Evolutionary conservation across 2,797 vertebrate genomes (phyloP), one percentile per base, ranked within the genome.

Genomic region (Notamacropus eugenii): DNA sequence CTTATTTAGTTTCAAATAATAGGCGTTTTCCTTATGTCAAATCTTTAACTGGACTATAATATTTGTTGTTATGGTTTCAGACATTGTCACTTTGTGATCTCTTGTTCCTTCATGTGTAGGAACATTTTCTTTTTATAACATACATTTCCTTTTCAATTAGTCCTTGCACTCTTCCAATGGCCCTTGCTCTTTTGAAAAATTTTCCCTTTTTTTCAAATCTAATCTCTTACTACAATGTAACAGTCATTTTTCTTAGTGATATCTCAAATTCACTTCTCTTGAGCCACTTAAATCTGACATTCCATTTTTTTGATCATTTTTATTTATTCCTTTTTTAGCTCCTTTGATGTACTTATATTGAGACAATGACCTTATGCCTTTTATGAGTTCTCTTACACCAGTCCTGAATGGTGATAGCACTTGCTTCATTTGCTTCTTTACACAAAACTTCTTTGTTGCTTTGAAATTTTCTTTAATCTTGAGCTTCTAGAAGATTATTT

Each of bases 321-420:
- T 31, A 59, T 95, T 95, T 94, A n/a, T 91, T 19, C 11, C 58
- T 59, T 59, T 59, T 59, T 13, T 5, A 13, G 1, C 19, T 13
- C 56, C 94, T 96, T 54, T 67, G 87, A 87, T 90, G 46, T 96
- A 95, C 95, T 59, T 59, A 59, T 31, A 59, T 59, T 59, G 58
- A 11, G 28, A 59, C 29, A 31, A 59, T 59, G 58, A 59, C 29
- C 58, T 29, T 58, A 58, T 0, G 6, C 27, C 27, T 91, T 94
- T 96, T 82, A 40, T 34, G 58, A 55, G 11, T 90, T 46, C 4
- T 93, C 93, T 93, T 52, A 56, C 93, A 90, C 67, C 87, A 16
- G 29, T 16, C 57, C 54, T 55, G 67, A 93, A 90, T 82, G 34
- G 29, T 27, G 54, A 13, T 40, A 94, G 46, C 93, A 91, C 1